Percentiles rank a stretch among this genome's conserved stretches.
These are phyloP conservation scores for Silurus meridionalis DNA, from an alignment of 2,113 vertebrate genomes.

Conservation along the genomic window DNA sequence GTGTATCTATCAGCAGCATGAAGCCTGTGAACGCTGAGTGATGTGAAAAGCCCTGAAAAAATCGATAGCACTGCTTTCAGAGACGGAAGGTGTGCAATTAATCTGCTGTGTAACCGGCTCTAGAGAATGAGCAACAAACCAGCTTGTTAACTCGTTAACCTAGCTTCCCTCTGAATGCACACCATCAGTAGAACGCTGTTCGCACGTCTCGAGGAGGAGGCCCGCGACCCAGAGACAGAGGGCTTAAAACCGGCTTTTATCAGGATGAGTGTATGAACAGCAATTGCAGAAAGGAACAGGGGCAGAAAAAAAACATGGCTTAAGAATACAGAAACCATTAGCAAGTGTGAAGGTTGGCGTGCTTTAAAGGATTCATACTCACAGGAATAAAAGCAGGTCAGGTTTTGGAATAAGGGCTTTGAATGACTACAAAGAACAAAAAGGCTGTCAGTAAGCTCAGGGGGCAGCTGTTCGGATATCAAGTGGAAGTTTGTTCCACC, in stretches of 20 bases:
- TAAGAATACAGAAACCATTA: constrained; percentile 10
- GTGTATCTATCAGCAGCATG: constrained; percentile 8
- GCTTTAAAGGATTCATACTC: neutral
- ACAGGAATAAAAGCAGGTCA: neutral
- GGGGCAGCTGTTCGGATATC: too few species aligned
- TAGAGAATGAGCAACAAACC: constrained; percentile 49
- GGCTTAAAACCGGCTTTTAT: neutral
- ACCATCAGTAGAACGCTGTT: constrained; percentile 30
- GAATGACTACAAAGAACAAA: neutral
- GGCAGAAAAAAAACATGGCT: neutral
- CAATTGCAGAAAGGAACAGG: neutral
- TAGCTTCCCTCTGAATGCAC: constrained; percentile 29
- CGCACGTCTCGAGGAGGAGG: constrained; percentile 33
- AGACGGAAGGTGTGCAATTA: constrained; percentile 47
- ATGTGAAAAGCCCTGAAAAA: constrained; percentile 36
- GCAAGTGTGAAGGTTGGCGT: neutral
- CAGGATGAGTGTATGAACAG: neutral
- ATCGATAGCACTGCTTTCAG: constrained; percentile 46
- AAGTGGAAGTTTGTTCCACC: too few species aligned
- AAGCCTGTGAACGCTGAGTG: neutral
- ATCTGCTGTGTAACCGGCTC: constrained; percentile 47
- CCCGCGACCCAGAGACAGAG: neutral
- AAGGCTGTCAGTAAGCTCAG: neutral
- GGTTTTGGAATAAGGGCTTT: neutral
- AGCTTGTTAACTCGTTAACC: constrained; percentile 51